Percentiles rank a stretch among this genome's conserved stretches.
Evolutionary conservation across 2,888 invertebrate genomes (phyloP).

Genomic region (Yponomeuta evonymella): DNA sequence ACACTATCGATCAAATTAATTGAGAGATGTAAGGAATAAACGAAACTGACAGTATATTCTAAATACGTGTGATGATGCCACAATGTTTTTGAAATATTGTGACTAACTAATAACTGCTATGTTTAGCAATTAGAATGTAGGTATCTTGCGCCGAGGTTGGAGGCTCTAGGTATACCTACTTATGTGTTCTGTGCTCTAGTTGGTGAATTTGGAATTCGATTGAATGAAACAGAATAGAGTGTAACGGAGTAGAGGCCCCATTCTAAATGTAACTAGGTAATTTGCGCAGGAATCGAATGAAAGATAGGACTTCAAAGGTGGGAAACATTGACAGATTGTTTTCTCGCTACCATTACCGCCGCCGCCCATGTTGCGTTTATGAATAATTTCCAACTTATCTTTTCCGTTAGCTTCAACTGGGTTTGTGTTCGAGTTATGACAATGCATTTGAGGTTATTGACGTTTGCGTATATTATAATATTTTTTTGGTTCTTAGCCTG

Average conservation of each 20-base stretch:
- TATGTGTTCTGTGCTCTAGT: too few relatives aligned
- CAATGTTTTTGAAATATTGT: too few relatives aligned
- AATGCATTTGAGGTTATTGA: neutral
- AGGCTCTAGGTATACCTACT: neutral
- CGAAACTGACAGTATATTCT: too few relatives aligned
- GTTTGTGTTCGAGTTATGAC: neutral
- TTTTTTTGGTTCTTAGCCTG: too few relatives aligned
- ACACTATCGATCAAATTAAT: constrained; percentile 1
- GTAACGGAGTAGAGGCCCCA: neutral
- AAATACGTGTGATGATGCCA: too few relatives aligned
- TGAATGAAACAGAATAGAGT: neutral
- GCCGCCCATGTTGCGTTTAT: constrained; percentile 1
- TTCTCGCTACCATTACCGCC: constrained; percentile 4
- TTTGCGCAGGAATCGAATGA: constrained; percentile 5
- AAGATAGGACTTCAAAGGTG: constrained; percentile 7
- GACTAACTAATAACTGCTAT: too few relatives aligned
- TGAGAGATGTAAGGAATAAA: neutral
- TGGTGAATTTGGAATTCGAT: too few relatives aligned
- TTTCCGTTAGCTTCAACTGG: neutral
- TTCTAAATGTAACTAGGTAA: constrained; percentile 12
- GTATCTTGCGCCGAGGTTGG: neutral
- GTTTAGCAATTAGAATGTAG: neutral
- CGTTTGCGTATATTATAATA: neutral
- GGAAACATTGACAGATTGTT: constrained; percentile 10
- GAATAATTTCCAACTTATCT: constrained; percentile 1